Evolutionary conservation across 2,113 vertebrate species (phyloP), one percentile per base, ranked within the genome.

Genomic region (Oceanites oceanicus): DNA sequence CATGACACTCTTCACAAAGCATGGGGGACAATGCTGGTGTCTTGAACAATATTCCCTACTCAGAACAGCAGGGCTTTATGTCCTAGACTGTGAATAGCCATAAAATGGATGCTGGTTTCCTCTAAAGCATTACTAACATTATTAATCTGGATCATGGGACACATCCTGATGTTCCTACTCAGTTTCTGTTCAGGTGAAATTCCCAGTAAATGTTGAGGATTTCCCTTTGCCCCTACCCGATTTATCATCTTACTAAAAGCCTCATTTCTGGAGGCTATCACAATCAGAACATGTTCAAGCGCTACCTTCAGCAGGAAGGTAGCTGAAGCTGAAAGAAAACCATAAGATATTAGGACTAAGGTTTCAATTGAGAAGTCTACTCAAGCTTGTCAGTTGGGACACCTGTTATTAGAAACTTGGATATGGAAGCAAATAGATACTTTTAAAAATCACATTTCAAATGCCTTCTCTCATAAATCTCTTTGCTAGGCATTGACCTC

Each of bases 401-500:
- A 91, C 94, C 76, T 89, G 58, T 68, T 45, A 80, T 77, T 62
- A 86, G 75, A 96, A 93, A 81, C 52, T 66, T 55, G 53, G 67
- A 86, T 71, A 94, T 67, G 29, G 50, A 96, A 94, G 90, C 71
- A 78, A 94, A 94, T 79, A 97, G 91, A 86, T 85, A 93, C 68
- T 96, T 97, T 76, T 73, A 18, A 82, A 97, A 96, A 88, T 47
- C 49, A 78, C 34, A 83, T 85, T 70, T 82, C 50, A 79, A 91
- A 91, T 91, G 56, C 52, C 52, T 92, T 94, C 52, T 73, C 70
- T 95, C 15, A 2, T 59, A 80, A 92, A 85, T 86, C 44, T 92
- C 61, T 75, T 89, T 63, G 56, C 80, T 63, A 91, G 42, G 55
- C 68, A 52, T 67, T 92, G 94, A 92, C 67, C 56, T 92, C 49